Conservation (phyloP, 1,140 invertebrate genomes). For the Papilio dardanus region DNA sequence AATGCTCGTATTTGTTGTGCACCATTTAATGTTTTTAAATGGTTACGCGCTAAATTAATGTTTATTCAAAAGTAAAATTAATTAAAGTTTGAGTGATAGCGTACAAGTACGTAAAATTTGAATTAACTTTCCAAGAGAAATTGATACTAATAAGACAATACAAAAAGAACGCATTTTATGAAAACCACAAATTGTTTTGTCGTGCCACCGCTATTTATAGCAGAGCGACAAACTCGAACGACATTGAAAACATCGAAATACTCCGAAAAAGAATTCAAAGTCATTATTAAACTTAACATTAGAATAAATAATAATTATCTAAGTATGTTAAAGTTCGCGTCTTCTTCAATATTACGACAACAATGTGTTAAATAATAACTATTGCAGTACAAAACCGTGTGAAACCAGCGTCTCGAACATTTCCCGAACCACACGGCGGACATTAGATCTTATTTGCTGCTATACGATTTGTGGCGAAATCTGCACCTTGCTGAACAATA, state of each 20-base stretch:
- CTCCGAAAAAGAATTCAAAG: not conserved
- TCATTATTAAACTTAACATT: too few relatives aligned
- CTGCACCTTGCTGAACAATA: not conserved
- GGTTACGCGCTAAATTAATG: not conserved
- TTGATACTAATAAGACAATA: not conserved
- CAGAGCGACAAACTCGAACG: not conserved
- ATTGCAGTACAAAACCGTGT: not conserved
- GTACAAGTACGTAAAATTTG: too few relatives aligned
- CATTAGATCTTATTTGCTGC: not conserved
- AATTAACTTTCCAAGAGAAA: not conserved
- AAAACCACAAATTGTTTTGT: conserved; percentile 5
- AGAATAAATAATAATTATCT: not conserved
- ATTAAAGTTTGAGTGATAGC: not conserved
- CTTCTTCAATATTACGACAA: not conserved
- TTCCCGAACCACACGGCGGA: not conserved
- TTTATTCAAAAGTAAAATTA: not conserved
- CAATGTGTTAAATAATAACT: not conserved
- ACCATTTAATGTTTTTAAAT: conserved; percentile 2
- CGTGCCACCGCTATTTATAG: not conserved
- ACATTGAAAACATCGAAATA: not conserved
- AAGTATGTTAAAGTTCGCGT: not conserved
- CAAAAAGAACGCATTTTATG: not conserved
- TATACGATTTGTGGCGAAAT: not conserved
- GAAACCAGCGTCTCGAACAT: not conserved
- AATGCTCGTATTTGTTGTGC: conserved; percentile 2